Base-by-base conservation (phyloP, 2,888 invertebrate genomes). In the Athalia rosae region DNA sequence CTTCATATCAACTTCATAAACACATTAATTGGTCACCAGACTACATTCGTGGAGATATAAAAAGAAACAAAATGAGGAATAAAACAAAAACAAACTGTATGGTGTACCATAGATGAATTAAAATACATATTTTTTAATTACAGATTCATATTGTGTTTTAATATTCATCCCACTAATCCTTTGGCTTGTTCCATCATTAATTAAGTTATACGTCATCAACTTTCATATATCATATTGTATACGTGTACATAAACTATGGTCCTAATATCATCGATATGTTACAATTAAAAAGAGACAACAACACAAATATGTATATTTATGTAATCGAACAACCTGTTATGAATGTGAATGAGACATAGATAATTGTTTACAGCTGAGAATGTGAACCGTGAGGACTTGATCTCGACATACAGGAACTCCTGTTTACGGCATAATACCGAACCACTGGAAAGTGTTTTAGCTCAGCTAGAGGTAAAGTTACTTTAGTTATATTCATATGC, bases 401-500 rank as follows among this genome's bases (percentile, higher is more conserved):
- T 95, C 28, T 92, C 93, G 59, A 92, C 94, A 56, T 97, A 97
- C 90, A 91, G 92, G 86, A 92, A 92, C 84, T 93, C 96, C 71
- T 97, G 97, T 89, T 91, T 92, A 80, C 93, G 93, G 85, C 95
- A 96, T 91, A 91, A 91, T 86, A 94, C 95, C 13, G 91, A 92
- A 84, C 95, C 96, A 74, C 91, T 96, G 83, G 92, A 93, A 81
- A 91, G 91, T 71, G 92, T 97, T 78, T 85, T 96, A 83, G 92
- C 93, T 80, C 96, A 96, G 88, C 91, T 97, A 83, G 92, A 95
- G 92, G 94, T 95, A 89, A 90, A 89, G 80, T 73, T n/a, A 67
- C 77, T 79, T 77, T 79, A 62, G 43, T 78, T 43, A 53, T 41
- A 69, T 41, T 50, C 28, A 28, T 28, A 64, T 71, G 4, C 41